Base-by-base conservation (phyloP, 2,888 invertebrate species). In the Brachylomia viminalis region DNA sequence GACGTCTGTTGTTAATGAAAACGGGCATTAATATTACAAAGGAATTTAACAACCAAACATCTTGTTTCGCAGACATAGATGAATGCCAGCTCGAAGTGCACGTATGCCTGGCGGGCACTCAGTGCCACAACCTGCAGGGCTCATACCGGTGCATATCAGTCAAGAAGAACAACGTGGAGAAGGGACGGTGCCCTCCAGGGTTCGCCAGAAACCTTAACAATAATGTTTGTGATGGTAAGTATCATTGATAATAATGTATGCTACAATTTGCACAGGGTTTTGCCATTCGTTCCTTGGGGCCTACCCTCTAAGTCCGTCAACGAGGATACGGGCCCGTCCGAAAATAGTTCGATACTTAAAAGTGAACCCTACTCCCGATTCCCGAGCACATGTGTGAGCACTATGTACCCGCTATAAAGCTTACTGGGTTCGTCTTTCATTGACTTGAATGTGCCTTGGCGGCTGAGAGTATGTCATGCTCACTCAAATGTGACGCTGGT, bases 71-170 rank as follows among this genome's bases (percentile, higher is more conserved):
- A 98, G 98, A 98, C 92, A 97, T 98, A 78, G 97, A 98, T 91
- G 98, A 98, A 91, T 98, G 98, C 89, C 91, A 93, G 8, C 95
- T 97, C 38, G 97, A 97, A 23, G 92, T 96, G 8, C 96, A 97
- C 66, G 93, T 97, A 0, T 98, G 98, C 87, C 96, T 96, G 0
- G 90, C 95, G 0, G 95, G 96, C 27, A 97, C 97, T n/a, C 92
- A 96, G 42, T 98, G 98, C 88, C 94, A 97, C 69, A 98, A 98
- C 90, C 97, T 97, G 73, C 97, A 97, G 47, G 98, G 98, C 0
- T 97, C 97, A 0, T 98, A 97, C 92, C 97, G 96, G 79, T 98
- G 98, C 84, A 95, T 97, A 1, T 93, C 95, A 0, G 85, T 86
- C n/a, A 93, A 93, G 75, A 91, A 80, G 38, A 83, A 82, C 6